A percentile compares a stretch with the other conserved stretches of the same genome.
These are phyloP conservation scores for Montifringilla adamsi DNA, from an alignment of 2,113 vertebrate genomes.

Conservation along the genomic window DNA sequence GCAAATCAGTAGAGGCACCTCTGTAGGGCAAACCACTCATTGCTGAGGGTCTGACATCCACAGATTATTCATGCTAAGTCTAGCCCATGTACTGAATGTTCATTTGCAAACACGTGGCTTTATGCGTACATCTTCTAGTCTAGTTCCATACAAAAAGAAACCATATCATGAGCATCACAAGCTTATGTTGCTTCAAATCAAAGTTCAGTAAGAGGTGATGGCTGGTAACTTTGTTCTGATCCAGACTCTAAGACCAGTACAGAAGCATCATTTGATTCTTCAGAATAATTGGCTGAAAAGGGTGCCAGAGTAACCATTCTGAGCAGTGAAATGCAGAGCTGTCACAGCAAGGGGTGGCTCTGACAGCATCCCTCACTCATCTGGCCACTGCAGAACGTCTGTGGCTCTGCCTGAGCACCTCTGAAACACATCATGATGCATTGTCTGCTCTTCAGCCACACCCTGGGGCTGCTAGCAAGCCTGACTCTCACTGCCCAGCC, in stretches of 20 bases:
- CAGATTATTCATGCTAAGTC: background rate
- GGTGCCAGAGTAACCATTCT: background rate
- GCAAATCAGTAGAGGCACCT: background rate
- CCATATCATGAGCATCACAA: background rate
- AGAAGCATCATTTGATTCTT: background rate
- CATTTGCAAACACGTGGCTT: background rate
- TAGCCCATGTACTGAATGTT: background rate
- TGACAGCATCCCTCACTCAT: background rate
- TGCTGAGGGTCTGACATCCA: background rate
- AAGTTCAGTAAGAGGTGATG: background rate
- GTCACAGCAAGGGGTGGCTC: background rate
- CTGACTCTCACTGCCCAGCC: background rate
- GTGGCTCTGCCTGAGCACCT: background rate
- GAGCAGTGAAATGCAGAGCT: background rate
- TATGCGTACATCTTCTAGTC: rapidly evolving
- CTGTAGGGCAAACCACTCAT: background rate
- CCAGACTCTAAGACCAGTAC: background rate
- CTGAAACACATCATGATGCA: background rate
- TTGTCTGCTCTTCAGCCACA: background rate
- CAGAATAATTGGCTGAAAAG: background rate
- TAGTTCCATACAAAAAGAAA: background rate
- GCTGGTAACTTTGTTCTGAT: background rate
- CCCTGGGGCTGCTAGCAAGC: background rate
- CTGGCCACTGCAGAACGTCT: background rate
- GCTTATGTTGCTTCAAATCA: background rate